phyloP scores from a whole-genome alignment of 2,797 vertebrate species.

The Mormyrus hasselquistii region DNA sequence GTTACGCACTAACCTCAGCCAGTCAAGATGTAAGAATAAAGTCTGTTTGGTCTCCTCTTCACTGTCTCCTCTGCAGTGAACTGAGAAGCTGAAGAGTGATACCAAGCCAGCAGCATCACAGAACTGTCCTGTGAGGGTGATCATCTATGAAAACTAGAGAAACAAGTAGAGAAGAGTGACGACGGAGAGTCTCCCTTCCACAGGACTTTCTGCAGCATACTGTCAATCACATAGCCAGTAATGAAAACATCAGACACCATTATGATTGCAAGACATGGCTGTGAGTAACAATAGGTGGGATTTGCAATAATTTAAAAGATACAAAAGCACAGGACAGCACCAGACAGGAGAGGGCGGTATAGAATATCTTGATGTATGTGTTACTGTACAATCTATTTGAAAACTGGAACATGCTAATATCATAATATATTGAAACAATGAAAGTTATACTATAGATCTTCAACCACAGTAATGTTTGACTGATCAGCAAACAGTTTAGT shows the following conservation, averaged over 20 bases:
- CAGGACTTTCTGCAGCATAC: not conserved
- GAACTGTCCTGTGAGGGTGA: not conserved
- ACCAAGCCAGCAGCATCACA: not conserved
- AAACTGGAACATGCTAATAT: not conserved
- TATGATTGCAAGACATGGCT: not conserved
- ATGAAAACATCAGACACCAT: not conserved
- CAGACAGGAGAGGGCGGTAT: not conserved
- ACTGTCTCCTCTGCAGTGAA: not conserved
- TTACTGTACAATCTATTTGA: not conserved
- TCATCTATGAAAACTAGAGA: not conserved
- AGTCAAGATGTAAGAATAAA: not conserved
- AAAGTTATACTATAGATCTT: not conserved
- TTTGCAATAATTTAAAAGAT: not conserved
- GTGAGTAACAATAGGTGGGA: not conserved
- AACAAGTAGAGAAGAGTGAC: not conserved
- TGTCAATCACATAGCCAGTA: not conserved
- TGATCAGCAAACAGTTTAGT: not conserved
- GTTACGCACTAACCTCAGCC: not conserved
- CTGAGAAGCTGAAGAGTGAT: not conserved
- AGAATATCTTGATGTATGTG: not conserved
- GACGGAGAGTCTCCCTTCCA: not conserved
- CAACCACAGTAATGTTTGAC: not conserved
- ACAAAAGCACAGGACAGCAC: not conserved
- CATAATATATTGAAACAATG: not conserved
- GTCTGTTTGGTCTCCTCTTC: not conserved